Base-by-base conservation (phyloP, 35 echinoderm and acorn worm species). In the Chiridota heheva region DNA sequence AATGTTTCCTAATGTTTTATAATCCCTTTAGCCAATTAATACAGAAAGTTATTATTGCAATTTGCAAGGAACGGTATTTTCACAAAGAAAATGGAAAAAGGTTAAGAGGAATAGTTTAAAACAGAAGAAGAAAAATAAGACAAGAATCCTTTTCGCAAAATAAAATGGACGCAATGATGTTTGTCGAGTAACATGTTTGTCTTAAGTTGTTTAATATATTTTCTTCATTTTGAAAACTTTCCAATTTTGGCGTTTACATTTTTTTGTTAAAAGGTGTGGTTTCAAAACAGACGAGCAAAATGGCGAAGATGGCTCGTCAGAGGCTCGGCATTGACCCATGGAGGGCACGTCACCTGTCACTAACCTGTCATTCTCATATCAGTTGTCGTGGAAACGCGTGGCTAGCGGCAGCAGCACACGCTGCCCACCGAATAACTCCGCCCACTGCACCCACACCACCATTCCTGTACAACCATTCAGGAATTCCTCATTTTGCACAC, bases 271-370 rank as follows among this genome's bases (percentile, higher is more conserved):
- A 58, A 98, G 95, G 95, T 98, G 22, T 98, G 95, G 95, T 98
- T 98, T 44, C 95, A 98, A 72, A 98, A 98, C 76, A 90, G 95
- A 42, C 72, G 95, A 3, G 95, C 95, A 16, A 98, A 98, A 44
- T 98, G 95, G 95, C 63, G 95, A 98, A 98, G 61, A 87, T 91
- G 58, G 85, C 88, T 4, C 80, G 95, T 5, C 83, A 92, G 71
- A 79, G 89, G 0, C 80, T 98, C n/a, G 95, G 95, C 0, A 86
- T 88, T 46, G 95, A 98, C 60, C 88, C 95, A 20, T 98, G 95
- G 95, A 49, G 95, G 17, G 75, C 85, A 25, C 89, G 95, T 43
- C 89, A 91, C 27, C 91, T 98, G 13, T 44, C 78, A 10, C 74
- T 62, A 24, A 60, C 84, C 20, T 83, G 86, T 40, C 81, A 82